Evolutionary conservation across 2,888 invertebrate species (phyloP), one percentile per base, ranked within the genome.

Genomic region (Noctua janthina): DNA sequence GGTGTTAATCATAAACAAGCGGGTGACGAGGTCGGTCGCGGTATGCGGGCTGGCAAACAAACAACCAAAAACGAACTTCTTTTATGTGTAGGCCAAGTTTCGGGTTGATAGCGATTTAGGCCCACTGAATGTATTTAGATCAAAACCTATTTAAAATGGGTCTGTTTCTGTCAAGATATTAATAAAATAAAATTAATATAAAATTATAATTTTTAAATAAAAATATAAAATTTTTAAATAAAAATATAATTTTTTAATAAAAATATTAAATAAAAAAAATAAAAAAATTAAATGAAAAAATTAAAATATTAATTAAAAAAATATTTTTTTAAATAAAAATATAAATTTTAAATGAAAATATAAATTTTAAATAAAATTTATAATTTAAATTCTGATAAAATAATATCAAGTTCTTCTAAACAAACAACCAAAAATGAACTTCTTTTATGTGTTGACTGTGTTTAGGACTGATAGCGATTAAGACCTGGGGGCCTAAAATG

Each of bases 11-110:
- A 91, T 89, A 91, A 89, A 91, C 87, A 90, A 89, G 80, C 76
- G 78, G 74, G 66, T 81, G 86, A 80, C 67, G 76, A 84, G 80
- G 62, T 74, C 87, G 92, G 92, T 88, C 88, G 88, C 75, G 83
- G 84, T 82, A 95, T 95, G 94, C 95, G 95, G 95, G 95, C 86
- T 80, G 86, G 86, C 92, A 94, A 95, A 95, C 95, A 95, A 92
- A 92, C 91, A 91, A 79, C 79, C 87, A 83, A 85, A 85, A 84
- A 84, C 87, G 88, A 88, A 82, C 90, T 91, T 90, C 91, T 93
- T 93, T 93, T 93, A 92, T 90, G 91, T 91, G 86, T 88, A 87
- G 73, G 15, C 56, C n/a, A 78, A 78, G 78, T 74, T 59, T 20
- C 0, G 4, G 23, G 39, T 46, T 86, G 68, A 64, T 39, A 76